phyloP scores from a whole-genome alignment of 2,113 vertebrate genomes.

The Megaceryle maxima region DNA sequence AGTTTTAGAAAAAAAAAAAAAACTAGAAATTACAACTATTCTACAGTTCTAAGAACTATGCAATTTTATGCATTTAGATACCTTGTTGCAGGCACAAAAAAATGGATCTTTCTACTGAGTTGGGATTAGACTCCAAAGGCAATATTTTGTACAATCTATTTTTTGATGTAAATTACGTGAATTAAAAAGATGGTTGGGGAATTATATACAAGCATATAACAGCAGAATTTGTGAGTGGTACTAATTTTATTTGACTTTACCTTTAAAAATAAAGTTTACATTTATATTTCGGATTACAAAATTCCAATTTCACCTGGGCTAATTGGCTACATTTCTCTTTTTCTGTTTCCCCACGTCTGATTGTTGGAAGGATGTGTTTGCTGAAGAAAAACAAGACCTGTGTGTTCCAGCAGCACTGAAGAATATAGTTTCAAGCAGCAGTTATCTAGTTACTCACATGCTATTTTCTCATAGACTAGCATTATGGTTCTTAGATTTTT shows the following conservation, averaged over 20 bases:
- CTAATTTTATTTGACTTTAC: not conserved
- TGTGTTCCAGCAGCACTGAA: not conserved
- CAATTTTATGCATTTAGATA: not conserved
- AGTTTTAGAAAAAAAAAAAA: not conserved
- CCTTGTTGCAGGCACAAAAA: not conserved
- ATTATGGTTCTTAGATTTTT: not conserved
- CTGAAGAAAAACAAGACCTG: not conserved
- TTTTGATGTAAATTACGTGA: not conserved
- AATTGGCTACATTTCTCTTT: not conserved
- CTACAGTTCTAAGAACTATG: not conserved
- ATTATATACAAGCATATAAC: not conserved
- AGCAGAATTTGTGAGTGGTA: not conserved
- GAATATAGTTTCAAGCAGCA: not conserved
- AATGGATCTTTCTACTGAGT: not conserved
- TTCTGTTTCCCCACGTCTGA: not conserved
- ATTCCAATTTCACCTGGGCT: not conserved
- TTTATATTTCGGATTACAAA: not conserved
- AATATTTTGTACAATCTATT: not conserved
- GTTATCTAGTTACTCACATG: not conserved
- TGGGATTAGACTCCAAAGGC: not conserved
- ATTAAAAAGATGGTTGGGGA: not conserved
- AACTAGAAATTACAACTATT: not conserved
- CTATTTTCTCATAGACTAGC: not conserved
- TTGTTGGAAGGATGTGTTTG: not conserved
- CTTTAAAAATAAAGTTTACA: not conserved